Evolutionary conservation across 1,140 invertebrate genomes (phyloP).

Genomic region (Drosophila tropicalis): DNA sequence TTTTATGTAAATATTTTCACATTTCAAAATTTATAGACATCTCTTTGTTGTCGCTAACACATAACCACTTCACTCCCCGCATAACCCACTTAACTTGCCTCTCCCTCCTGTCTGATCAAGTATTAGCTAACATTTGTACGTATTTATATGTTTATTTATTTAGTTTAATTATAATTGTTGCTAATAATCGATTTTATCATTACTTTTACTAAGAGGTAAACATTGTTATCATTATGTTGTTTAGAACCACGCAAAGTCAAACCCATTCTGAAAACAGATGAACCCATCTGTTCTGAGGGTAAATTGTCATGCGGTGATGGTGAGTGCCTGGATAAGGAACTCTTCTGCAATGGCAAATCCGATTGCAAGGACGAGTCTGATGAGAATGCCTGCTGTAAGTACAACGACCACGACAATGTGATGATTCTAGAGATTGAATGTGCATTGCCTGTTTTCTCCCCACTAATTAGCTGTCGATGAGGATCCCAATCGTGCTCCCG

Average conservation of each 20-base stretch:
- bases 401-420: too few relatives aligned
- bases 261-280: slow-evolving; percentile 95
- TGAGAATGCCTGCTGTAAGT: slow-evolving; percentile 97
- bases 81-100: too few relatives aligned
- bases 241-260: slow-evolving; percentile 93
- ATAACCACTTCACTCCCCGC: background rate
- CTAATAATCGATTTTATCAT: background rate
- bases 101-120: too few relatives aligned
- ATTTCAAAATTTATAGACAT: slow-evolving; percentile 77
- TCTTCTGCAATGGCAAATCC: slow-evolving; percentile 96
- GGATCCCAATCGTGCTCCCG: slow-evolving; percentile 94
- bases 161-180: too few relatives aligned
- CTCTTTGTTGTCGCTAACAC: slow-evolving; percentile 65
- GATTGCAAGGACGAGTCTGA: slow-evolving; percentile 98
- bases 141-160: background rate
- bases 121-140: background rate
- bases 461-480: slow-evolving; percentile 89
- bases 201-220: background rate
- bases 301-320: slow-evolving; percentile 95
- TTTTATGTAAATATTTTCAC: slow-evolving; percentile 62
- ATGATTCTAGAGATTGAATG: too few relatives aligned
- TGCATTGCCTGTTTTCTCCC: background rate
- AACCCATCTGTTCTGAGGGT: slow-evolving; percentile 93
- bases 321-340: slow-evolving; percentile 94
- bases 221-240: background rate